A percentile compares a stretch with the other conserved stretches of the same genome.
These are phyloP conservation scores for Anoplolepis gracilipes DNA, from an alignment of 1,140 invertebrate genomes.

Conservation along the genomic window DNA sequence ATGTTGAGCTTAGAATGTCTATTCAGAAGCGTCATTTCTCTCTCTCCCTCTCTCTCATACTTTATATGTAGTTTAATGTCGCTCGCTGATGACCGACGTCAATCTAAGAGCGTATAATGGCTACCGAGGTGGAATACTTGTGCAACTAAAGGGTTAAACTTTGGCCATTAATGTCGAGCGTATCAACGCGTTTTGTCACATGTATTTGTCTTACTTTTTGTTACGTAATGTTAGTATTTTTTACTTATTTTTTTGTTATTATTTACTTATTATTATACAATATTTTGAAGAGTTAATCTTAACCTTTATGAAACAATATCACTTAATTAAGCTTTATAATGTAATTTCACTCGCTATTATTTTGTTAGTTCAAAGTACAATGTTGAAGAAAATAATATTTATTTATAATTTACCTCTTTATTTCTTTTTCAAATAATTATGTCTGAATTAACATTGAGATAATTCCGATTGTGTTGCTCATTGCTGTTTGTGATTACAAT, in stretches of 20 bases:
- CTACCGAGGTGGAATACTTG: conserved; percentile 24
- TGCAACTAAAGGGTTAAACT: conserved; percentile 54
- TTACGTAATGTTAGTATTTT: not conserved
- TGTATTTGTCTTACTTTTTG: not conserved
- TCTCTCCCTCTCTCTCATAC: too few relatives aligned
- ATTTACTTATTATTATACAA: not conserved
- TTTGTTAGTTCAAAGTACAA: not conserved
- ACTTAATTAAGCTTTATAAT: not conserved
- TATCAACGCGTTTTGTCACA: conserved; percentile 20
- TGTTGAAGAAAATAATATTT: not conserved
- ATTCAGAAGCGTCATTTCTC: conserved; percentile 34
- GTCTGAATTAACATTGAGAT: not conserved
- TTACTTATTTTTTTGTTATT: not conserved
- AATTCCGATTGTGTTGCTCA: not conserved
- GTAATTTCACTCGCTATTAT: not conserved
- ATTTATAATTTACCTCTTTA: not conserved
- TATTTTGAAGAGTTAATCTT: not conserved
- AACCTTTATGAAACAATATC: not conserved
- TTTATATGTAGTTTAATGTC: conserved; percentile 41
- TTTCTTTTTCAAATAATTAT: not conserved
- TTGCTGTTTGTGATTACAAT: not conserved
- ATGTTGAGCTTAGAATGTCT: not conserved
- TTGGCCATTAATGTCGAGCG: conserved; percentile 44
- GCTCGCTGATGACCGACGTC: conserved; percentile 42
- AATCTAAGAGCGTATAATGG: conserved; percentile 46